These are phyloP conservation scores for Acanthosoma haemorrhoidale DNA, from an alignment of 2,888 invertebrate species.

Conservation along the genomic window DNA sequence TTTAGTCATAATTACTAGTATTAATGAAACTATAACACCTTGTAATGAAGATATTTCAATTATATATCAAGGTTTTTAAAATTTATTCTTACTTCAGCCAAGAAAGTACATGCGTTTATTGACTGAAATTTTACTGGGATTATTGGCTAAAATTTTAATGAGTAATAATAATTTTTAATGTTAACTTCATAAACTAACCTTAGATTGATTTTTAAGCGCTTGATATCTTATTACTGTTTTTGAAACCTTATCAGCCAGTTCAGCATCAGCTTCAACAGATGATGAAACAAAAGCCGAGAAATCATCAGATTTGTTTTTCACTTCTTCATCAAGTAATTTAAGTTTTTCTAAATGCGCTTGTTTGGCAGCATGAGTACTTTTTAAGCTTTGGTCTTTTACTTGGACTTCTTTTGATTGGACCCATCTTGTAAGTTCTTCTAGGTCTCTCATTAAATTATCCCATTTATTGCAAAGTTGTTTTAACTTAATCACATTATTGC, in stretches of 20 bases:
- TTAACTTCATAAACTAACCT: constrained; percentile 45
- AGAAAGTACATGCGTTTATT: too few relatives aligned
- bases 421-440: constrained; percentile 77
- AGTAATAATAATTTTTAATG: too few relatives aligned
- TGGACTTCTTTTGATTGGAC: constrained; percentile 76
- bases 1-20: too few relatives aligned
- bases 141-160: too few relatives aligned
- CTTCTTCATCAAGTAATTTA: constrained; percentile 63
- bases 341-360: constrained; percentile 71
- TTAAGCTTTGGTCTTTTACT: constrained; percentile 82
- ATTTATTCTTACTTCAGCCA: too few relatives aligned
- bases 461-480: constrained; percentile 72
- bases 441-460: constrained; percentile 70
- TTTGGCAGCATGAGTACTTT: constrained; percentile 79
- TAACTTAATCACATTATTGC: constrained; percentile 64
- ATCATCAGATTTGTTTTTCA: constrained; percentile 60
- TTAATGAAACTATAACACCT: too few relatives aligned
- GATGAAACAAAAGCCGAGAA: constrained; percentile 66
- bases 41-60: background rate
- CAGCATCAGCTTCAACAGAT: constrained; percentile 67
- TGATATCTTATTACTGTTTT: constrained; percentile 77
- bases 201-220: constrained; percentile 70
- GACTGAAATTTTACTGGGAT: too few relatives aligned
- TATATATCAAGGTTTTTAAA: too few relatives aligned
- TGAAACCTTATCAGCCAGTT: constrained; percentile 66